phyloP scores from a whole-genome alignment of 2,797 vertebrate genomes.

The Pangasius sanitwongsei region DNA sequence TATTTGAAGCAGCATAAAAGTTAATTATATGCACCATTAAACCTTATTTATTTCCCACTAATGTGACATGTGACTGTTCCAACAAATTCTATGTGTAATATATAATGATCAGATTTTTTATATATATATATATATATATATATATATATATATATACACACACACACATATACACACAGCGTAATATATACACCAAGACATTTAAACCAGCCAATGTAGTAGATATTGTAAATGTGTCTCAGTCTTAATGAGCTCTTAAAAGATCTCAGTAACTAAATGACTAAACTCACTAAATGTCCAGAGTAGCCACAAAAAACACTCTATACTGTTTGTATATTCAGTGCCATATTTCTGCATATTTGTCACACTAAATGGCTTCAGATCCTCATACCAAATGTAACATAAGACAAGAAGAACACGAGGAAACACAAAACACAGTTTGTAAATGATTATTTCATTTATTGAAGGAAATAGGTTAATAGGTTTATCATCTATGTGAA shows the following conservation, averaged over 20 bases:
- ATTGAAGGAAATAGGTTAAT: neutral
- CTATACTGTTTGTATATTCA: no score
- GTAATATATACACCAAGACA: no score
- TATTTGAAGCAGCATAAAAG: neutral
- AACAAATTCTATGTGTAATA: neutral
- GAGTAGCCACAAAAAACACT: no score
- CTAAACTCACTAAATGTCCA: neutral
- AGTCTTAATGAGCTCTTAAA: neutral
- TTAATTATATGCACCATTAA: slow-evolving; percentile 11
- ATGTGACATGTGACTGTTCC: neutral
- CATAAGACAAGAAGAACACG: neutral
- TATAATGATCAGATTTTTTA: no score
- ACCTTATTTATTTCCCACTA: neutral
- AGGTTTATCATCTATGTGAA: neutral
- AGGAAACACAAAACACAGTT: no score
- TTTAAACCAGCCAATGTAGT: neutral
- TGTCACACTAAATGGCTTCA: neutral
- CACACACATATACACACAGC: no score
- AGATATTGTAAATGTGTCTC: neutral
- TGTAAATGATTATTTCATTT: neutral
- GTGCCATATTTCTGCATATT: neutral
- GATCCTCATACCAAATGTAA: neutral
- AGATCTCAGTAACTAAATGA: neutral
- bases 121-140: neutral
- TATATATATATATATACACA: neutral